Percentiles rank a stretch among this genome's conserved stretches.
phyloP scores from a whole-genome alignment of 2,797 vertebrate species.

The Neosalanx taihuensis region DNA sequence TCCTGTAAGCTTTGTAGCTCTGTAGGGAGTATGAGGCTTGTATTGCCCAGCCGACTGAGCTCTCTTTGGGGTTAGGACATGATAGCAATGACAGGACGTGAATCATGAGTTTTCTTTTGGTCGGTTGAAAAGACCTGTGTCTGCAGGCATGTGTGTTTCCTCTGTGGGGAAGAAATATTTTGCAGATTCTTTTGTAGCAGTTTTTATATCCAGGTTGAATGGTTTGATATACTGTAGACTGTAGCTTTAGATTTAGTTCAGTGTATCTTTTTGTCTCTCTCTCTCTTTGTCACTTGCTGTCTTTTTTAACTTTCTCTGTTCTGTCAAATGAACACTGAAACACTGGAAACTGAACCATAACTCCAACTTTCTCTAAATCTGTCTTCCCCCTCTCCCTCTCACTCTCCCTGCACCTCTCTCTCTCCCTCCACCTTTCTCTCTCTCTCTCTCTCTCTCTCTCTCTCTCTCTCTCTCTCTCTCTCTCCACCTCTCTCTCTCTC shows the following conservation, averaged over 20 bases:
- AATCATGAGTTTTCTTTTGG: background rate
- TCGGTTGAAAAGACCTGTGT: background rate
- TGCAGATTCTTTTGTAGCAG: background rate
- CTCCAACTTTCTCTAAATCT: background rate
- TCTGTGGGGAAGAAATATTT: background rate
- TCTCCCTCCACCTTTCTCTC: background rate
- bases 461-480: background rate
- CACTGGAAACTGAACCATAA: background rate
- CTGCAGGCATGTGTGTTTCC: background rate
- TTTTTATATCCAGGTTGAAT: background rate
- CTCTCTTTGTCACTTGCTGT: background rate
- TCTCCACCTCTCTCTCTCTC: constrained; percentile 1
- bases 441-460: background rate
- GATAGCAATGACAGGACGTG: background rate
- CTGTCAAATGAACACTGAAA: background rate
- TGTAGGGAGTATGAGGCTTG: background rate
- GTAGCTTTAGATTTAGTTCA: background rate
- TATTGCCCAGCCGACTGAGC: background rate
- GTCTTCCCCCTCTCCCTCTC: background rate
- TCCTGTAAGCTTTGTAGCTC: background rate
- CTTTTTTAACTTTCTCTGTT: background rate
- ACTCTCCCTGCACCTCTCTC: background rate
- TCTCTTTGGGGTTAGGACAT: background rate
- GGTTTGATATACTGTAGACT: background rate
- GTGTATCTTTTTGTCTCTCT: background rate